Conservation (phyloP, 2,797 vertebrate genomes). For the Aselliscus stoliczkanus region DNA sequence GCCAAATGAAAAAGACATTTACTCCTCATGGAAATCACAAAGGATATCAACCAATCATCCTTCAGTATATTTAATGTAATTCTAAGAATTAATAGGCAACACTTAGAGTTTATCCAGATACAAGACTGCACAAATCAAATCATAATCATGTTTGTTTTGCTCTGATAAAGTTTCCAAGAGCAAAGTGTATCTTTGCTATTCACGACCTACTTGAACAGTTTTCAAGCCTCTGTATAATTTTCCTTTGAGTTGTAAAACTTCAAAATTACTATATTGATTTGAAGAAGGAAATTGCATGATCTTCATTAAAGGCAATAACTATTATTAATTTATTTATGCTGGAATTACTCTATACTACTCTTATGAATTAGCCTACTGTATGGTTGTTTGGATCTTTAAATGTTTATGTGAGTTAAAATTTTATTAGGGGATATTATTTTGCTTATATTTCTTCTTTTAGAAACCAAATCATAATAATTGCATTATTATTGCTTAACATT, state of each 20-base stretch:
- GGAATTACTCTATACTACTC: background rate
- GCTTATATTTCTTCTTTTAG: constrained; percentile 57
- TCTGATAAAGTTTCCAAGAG: constrained; percentile 15
- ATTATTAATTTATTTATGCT: constrained; percentile 53
- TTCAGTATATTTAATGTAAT: constrained; percentile 49
- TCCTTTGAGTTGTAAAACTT: constrained; percentile 30
- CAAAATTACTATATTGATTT: constrained; percentile 41
- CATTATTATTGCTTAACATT: constrained; percentile 53
- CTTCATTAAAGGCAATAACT: constrained; percentile 44
- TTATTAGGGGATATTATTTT: constrained; percentile 61
- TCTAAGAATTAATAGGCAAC: constrained; percentile 42
- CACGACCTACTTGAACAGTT: constrained; percentile 14
- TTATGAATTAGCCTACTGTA: constrained; percentile 44
- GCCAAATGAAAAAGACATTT: constrained; percentile 49
- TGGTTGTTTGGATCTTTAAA: constrained; percentile 58
- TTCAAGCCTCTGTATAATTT: background rate
- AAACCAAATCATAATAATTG: constrained; percentile 52
- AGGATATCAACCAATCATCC: background rate
- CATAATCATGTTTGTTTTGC: constrained; percentile 38
- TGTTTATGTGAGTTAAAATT: constrained; percentile 70
- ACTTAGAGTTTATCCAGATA: constrained; percentile 44
- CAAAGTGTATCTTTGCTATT: background rate
- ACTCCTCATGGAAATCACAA: constrained; percentile 45
- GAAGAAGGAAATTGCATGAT: constrained; percentile 26
- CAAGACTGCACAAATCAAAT: constrained; percentile 50